Base-by-base conservation (phyloP, 2,888 invertebrate species). In the Conops quadrifasciatus region DNA sequence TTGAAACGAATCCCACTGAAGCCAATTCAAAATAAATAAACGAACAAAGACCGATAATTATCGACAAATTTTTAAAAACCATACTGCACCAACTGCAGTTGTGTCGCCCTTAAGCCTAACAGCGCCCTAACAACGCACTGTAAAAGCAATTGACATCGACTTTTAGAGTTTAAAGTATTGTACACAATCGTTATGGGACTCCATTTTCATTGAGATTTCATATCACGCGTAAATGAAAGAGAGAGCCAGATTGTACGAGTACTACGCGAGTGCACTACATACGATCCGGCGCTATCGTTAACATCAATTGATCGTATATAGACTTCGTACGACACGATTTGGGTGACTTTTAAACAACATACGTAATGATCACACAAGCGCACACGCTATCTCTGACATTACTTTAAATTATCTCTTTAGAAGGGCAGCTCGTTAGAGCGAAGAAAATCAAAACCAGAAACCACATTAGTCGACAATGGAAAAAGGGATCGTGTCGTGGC, bases 11-110 rank as follows among this genome's bases (percentile, higher is more conserved):
- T 49, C 49, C 2, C 49, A 49, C 4, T 19, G n/a, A 67, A 59
- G 51, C 51, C 62, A 68, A 60, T 62, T 51, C 51, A 49, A 68
- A 68, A 49, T 68, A 68, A 68, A 62, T 36, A 68, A 60, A 62
- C 51, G n/a, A 62, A 62, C 62, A 68, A 68, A 49, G 62, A 30
- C 36, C 36, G 43, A 36, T 62, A 60, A 68, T 62, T 68, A 68
- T 51, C 51, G 60, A 62, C 62, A 68, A 62, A 62, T 68, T 68
- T 49, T 49, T 28, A 60, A 49, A 19, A 36, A 36, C 36, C 36
- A 36, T 4, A 36, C 36, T 7, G 26, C 15, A 67, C 4, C 49
- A 45, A 63, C 16, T 19, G 7, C 49, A 49, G 4, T 49, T 15
- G 11, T n/a, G 19, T 26, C 15, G 7, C 58, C 4, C 58, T 58